Percentiles rank a stretch among this genome's conserved stretches.
Conservation (phyloP, 2,113 vertebrate species). For the Xiphophorus maculatus region DNA sequence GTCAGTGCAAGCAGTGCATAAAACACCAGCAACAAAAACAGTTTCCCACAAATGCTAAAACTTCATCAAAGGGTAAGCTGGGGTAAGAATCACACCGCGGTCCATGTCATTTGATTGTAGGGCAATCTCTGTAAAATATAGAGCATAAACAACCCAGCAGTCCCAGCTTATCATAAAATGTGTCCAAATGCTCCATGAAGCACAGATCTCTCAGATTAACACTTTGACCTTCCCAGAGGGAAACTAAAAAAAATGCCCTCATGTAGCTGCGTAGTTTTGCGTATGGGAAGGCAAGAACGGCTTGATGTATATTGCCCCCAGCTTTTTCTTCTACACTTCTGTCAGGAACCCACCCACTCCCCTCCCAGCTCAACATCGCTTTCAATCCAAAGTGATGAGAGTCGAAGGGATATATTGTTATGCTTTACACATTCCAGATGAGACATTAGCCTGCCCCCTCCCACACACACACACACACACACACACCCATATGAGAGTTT, state of each 20-base stretch:
- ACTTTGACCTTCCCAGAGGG: neutral
- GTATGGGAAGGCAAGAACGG: slow-evolving; percentile 16
- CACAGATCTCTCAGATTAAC: slow-evolving; percentile 21
- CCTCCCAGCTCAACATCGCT: slow-evolving; percentile 38
- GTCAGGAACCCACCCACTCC: slow-evolving; percentile 60
- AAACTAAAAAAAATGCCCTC: slow-evolving; percentile 3
- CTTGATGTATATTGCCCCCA: slow-evolving; percentile 25
- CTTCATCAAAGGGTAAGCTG: slow-evolving; percentile 3
- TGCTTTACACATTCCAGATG: slow-evolving; percentile 79
- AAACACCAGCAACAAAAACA: neutral
- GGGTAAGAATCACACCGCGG: neutral
- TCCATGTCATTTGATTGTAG: neutral
- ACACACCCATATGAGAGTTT: slow-evolving; percentile 54
- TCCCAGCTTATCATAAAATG: slow-evolving; percentile 15
- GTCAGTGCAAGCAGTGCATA: neutral
- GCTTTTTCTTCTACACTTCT: slow-evolving; percentile 21
- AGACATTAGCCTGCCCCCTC: slow-evolving; percentile 56
- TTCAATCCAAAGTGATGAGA: slow-evolving; percentile 54
- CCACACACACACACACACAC: neutral
- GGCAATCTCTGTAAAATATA: slow-evolving; percentile 12
- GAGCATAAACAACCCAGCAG: slow-evolving; percentile 10
- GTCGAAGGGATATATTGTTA: slow-evolving; percentile 74
- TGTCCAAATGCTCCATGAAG: slow-evolving; percentile 29
- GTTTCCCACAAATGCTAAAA: slow-evolving; percentile 1
- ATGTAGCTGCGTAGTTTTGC: neutral